Base-by-base conservation (phyloP, 2,888 invertebrate genomes). In the Drosophila mimetica region DNA sequence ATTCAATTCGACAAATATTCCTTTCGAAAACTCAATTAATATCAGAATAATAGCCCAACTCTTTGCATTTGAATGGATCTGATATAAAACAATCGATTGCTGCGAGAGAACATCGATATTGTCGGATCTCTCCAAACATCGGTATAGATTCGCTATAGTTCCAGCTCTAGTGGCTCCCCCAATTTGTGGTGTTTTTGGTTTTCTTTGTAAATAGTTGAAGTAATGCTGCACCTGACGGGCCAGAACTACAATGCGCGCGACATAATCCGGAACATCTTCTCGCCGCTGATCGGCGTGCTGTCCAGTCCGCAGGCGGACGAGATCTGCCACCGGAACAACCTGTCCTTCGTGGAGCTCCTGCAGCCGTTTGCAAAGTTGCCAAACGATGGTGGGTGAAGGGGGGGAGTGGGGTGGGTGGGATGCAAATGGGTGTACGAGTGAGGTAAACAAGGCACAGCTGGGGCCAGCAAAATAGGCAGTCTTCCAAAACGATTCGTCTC, bases 191-290 rank as follows among this genome's bases (percentile, higher is more conserved):
- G 60, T 32, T 41, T 16, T 58, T 30, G 18, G n/a, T 50, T 60
- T 44, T 59, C 59, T 18, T 44, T 58, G 48, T 64, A 63, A 61
- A 61, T 61, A 70, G 34, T 41, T 44, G 11, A 39, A 60, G 80
- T 76, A 69, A 92, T 92, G 92, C 91, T 92, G 70, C 91, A 92
- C 74, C 77, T 92, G 75, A 91, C 94, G 75, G 93, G 94, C 78
- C 94, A 93, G 86, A 94, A 94, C 89, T 93, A 93, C 86, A 95
- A 95, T 84, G 94, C 96, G 4, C 95, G 96, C 86, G 97, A 98
- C 92, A 96, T 97, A 91, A 96, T 98, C 77, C 96, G 96, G 92
- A 95, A 95, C 91, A 95, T 97, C 41, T 98, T 98, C 92, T 96
- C 96, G 46, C 98, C 98, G 1, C 94, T 96, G 91, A 94, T 98